These are phyloP conservation scores for Characodon lateralis DNA, from an alignment of 2,797 vertebrate genomes.

Conservation along the genomic window DNA sequence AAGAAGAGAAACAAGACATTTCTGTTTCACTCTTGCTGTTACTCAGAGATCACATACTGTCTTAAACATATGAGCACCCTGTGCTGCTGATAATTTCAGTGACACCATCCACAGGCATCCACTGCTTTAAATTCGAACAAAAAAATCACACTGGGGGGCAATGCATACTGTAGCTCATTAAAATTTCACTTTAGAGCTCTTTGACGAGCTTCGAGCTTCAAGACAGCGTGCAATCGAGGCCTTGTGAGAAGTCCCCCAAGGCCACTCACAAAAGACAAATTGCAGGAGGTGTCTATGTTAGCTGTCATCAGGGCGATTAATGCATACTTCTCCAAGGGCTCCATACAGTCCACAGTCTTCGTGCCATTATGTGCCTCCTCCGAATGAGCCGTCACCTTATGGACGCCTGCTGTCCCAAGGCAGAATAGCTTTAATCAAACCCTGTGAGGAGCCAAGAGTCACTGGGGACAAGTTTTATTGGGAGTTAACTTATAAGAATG, in stretches of 20 bases:
- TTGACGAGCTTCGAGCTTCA: conserved; percentile 62
- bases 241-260: conserved; percentile 59
- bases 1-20: conserved; percentile 33
- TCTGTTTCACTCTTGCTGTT: conserved; percentile 27
- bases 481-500: conserved; percentile 66
- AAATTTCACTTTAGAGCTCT: conserved; percentile 68
- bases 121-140: conserved; percentile 62
- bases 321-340: conserved; percentile 50
- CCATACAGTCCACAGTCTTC: conserved; percentile 53
- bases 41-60: conserved; percentile 59
- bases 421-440: conserved; percentile 73
- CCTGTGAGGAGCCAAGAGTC: conserved; percentile 64
- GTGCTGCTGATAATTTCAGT: conserved; percentile 47
- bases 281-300: conserved; percentile 59
- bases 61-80: conserved; percentile 40
- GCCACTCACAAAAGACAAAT: conserved; percentile 62
- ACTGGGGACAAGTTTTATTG: conserved; percentile 64
- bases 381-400: conserved; percentile 58
- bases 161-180: conserved; percentile 74
- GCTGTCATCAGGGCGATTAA: conserved; percentile 62
- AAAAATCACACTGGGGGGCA: conserved; percentile 62
- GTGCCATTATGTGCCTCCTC: conserved; percentile 48
- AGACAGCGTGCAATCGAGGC: conserved; percentile 62
- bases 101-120: conserved; percentile 55
- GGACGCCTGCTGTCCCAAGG: conserved; percentile 63